Conservation (phyloP, 92 coral and sea anemone genomes). For the Zoanthus sociatus region DNA sequence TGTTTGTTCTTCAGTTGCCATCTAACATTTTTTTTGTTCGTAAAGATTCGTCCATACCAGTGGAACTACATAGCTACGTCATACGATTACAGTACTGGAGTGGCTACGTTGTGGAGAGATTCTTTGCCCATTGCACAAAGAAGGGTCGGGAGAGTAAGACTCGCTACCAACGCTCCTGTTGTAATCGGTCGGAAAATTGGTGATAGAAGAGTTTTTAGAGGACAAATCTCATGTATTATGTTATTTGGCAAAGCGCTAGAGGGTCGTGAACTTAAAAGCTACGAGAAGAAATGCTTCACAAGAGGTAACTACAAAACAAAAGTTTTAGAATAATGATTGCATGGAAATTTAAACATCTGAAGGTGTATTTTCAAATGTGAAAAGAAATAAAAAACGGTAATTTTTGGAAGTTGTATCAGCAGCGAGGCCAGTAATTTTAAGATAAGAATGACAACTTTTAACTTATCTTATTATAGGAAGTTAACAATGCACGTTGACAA, state of each 20-base stretch:
- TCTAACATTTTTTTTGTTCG: background rate
- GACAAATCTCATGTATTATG: conserved; percentile 59
- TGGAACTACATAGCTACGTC: conserved; percentile 46
- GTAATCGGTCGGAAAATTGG: conserved; percentile 52
- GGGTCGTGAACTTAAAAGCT: conserved; percentile 20
- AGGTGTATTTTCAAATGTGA: too few species aligned
- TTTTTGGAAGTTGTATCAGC: too few species aligned
- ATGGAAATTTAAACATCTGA: too few species aligned
- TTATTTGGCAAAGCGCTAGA: conserved; percentile 45
- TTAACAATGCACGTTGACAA: too few species aligned
- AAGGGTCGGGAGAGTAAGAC: conserved; percentile 76
- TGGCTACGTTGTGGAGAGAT: conserved; percentile 79
- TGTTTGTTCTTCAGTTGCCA: too few species aligned
- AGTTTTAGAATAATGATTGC: too few species aligned
- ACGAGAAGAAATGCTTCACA: conserved; percentile 37
- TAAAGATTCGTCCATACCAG: conserved; percentile 30
- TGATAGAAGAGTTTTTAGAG: conserved; percentile 52
- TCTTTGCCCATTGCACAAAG: conserved; percentile 74
- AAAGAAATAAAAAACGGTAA: too few species aligned
- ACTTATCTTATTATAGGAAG: too few species aligned
- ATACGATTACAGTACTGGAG: conserved; percentile 5
- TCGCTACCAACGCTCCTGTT: conserved; percentile 86
- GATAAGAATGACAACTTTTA: too few species aligned
- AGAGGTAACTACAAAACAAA: conserved; percentile 24
- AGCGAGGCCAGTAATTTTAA: too few species aligned